Evolutionary conservation across 2,888 invertebrate species (phyloP), one percentile per base, ranked within the genome.

Genomic region (Falcaria lacertinaria): DNA sequence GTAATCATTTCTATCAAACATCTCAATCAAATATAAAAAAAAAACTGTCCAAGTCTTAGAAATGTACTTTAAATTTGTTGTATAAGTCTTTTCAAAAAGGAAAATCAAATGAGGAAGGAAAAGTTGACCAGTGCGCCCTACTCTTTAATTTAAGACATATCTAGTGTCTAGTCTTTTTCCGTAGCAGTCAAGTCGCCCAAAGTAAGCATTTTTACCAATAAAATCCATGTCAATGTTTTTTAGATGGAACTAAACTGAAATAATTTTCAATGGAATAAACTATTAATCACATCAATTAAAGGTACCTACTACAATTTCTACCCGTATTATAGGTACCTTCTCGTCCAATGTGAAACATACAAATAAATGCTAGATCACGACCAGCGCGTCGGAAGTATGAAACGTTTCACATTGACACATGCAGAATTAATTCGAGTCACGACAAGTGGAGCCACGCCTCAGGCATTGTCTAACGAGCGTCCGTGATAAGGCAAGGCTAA

Each of bases 341-440:
- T 28, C 28, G 28, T 34, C 37, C 37, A 15, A 37, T 37, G 11
- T 13, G 13, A 36, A 36, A 36, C 22, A 25, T 25, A 48, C 42
- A 51, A 56, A 48, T 40, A 51, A 56, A 55, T 48, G 43, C 51
- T 63, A 52, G 63, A 75, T 77, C 83, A 79, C 76, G 76, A 72
- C 51, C 62, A 51, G 53, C 60, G 63, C 70, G 64, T 80, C 83
- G 82, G 82, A 82, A 81, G 79, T 81, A 64, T 58, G 55, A 52
- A 62, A 66, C 59, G 56, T 73, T 58, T 69, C 68, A 65, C 74
- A 75, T 79, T 81, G 84, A 84, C 82, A 80, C 79, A 77, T 74
- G 74, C 74, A 73, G 72, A 78, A 81, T 79, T 77, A 77, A 79
- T 76, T 73, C 74, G 43, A 80, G 80, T 86, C 86, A 85, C 85